Evolutionary conservation across 2,797 vertebrate genomes (phyloP).

Genomic region (Crenichthys baileyi): DNA sequence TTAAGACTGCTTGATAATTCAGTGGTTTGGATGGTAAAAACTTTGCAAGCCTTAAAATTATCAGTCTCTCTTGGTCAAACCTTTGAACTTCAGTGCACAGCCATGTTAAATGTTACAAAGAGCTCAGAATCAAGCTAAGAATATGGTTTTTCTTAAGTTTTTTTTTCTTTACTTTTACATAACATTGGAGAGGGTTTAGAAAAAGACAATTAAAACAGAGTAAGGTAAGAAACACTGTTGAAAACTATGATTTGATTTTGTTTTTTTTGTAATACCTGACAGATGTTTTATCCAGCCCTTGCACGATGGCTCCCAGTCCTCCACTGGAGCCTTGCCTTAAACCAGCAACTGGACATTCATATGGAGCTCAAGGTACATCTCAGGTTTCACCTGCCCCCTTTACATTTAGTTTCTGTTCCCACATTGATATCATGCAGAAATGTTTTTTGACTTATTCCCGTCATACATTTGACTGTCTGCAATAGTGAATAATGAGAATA

Average conservation of each 20-base stretch:
- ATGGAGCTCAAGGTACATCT: slow-evolving; percentile 10
- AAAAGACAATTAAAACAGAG: background rate
- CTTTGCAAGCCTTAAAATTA: background rate
- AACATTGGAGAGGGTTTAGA: background rate
- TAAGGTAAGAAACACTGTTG: background rate
- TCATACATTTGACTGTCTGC: background rate
- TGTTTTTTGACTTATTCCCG: background rate
- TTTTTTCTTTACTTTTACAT: background rate
- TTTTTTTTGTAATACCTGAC: background rate
- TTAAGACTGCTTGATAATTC: background rate
- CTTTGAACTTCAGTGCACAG: background rate
- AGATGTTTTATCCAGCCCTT: slow-evolving; percentile 1
- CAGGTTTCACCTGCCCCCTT: background rate
- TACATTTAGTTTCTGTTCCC: no score
- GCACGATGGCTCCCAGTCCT: background rate
- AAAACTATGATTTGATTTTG: background rate
- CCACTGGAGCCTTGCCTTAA: background rate
- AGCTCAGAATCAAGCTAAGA: background rate
- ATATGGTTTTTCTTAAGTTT: background rate
- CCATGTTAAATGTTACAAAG: background rate
- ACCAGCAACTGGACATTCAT: background rate
- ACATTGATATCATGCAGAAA: no score
- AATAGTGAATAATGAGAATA: background rate
- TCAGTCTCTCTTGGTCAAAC: background rate
- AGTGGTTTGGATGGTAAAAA: background rate